A percentile compares a stretch with the other conserved stretches of the same genome.
Conservation (phyloP, 1,140 invertebrate genomes). For the Drosophila simulans region DNA sequence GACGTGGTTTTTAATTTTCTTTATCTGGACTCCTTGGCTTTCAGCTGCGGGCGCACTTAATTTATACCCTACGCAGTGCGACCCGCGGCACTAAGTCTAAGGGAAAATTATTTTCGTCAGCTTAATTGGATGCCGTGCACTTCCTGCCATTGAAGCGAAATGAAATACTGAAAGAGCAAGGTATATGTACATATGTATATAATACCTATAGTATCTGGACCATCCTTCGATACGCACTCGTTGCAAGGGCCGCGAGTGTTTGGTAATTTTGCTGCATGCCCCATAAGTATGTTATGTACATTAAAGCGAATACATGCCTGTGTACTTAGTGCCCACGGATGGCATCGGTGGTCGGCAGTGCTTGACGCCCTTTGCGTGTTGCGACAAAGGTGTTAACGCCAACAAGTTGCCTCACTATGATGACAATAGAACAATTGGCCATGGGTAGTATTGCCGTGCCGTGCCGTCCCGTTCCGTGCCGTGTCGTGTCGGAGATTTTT, state of each 20-base stretch:
- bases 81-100: slow-evolving; percentile 30
- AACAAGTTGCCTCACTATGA: slow-evolving; percentile 51
- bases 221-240: background rate
- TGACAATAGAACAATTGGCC: slow-evolving; percentile 61
- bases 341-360: slow-evolving; percentile 9
- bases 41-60: slow-evolving; percentile 38
- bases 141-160: slow-evolving; percentile 22
- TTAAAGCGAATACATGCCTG: background rate
- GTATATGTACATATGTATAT: no score
- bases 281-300: slow-evolving; percentile 15
- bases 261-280: background rate
- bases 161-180: slow-evolving; percentile 1
- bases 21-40: slow-evolving; percentile 38
- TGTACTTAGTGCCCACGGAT: background rate
- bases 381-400: slow-evolving; percentile 56
- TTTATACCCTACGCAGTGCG: slow-evolving; percentile 45
- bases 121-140: slow-evolving; percentile 48
- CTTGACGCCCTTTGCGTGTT: slow-evolving; percentile 63
- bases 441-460: slow-evolving; percentile 17
- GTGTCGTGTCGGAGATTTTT: slow-evolving; percentile 35
- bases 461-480: background rate
- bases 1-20: slow-evolving; percentile 66
- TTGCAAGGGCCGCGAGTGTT: background rate
- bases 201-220: no score
- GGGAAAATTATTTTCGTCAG: slow-evolving; percentile 61